Conservation (phyloP, 1,140 invertebrate genomes). For the Dreissena polymorpha region DNA sequence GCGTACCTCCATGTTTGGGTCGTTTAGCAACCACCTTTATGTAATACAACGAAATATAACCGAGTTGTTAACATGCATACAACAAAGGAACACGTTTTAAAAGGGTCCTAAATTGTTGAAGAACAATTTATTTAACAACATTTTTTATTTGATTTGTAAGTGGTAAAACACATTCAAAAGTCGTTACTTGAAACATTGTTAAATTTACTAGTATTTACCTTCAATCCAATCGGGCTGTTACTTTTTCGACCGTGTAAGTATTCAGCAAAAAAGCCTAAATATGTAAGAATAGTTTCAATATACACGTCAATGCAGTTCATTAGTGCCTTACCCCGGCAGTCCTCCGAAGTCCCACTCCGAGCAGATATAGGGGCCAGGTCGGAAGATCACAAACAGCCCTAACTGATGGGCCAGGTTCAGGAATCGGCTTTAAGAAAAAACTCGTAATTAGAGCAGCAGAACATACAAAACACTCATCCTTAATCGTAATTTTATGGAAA, state of each 20-base stretch:
- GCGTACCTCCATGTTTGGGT: slow-evolving; percentile 80
- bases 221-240: no score
- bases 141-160: no score
- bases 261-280: no score
- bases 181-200: no score
- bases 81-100: not conserved
- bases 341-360: slow-evolving; percentile 89
- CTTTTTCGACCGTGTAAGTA: no score
- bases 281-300: no score
- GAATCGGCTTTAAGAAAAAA: slow-evolving; percentile 58
- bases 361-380: slow-evolving; percentile 96
- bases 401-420: slow-evolving; percentile 86
- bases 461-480: no score
- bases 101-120: no score
- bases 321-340: slow-evolving; percentile 57
- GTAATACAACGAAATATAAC: not conserved
- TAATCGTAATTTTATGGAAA: no score
- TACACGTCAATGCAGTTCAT: not conserved
- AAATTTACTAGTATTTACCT: no score
- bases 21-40: slow-evolving; percentile 81
- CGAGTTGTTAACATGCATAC: not conserved
- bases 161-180: no score
- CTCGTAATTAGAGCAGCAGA: not conserved
- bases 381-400: slow-evolving; percentile 90
- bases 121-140: no score